Conservation (phyloP, 2,888 invertebrate genomes). For the Slavum lentiscoides region DNA sequence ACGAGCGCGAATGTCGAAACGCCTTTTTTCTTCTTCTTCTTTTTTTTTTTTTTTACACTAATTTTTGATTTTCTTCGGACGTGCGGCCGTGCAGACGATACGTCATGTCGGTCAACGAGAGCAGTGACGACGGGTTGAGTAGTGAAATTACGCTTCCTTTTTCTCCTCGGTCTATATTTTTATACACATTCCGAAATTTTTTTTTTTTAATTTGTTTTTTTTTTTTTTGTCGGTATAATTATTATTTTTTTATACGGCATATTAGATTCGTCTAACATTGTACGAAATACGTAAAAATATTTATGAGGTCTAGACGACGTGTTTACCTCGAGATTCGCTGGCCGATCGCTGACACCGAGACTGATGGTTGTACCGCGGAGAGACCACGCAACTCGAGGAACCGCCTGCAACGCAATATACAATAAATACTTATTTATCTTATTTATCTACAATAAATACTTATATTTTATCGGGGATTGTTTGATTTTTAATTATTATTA, state of each 20-base stretch:
- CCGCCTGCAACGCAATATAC: constrained; percentile 8
- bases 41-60: constrained; percentile 52
- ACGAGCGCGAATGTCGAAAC: not conserved
- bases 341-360: constrained; percentile 45
- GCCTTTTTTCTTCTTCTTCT: too few relatives aligned
- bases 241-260: not conserved
- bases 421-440: too few relatives aligned
- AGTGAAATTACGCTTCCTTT: constrained; percentile 61
- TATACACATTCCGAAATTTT: constrained; percentile 56
- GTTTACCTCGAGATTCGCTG: constrained; percentile 50
- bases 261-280: constrained; percentile 16
- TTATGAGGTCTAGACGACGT: constrained; percentile 55
- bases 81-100: constrained; percentile 60
- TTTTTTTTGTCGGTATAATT: not conserved
- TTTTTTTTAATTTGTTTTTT: not conserved
- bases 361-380: constrained; percentile 44
- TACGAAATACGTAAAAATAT: not conserved
- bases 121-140: constrained; percentile 63
- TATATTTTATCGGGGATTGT: too few relatives aligned
- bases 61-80: constrained; percentile 56
- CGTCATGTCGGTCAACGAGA: constrained; percentile 63
- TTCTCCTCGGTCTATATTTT: constrained; percentile 54
- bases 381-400: constrained; percentile 49
- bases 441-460: too few relatives aligned
- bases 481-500: too few relatives aligned